Evolutionary conservation across 2,888 invertebrate species (phyloP), one percentile per base, ranked within the genome.

Genomic region (Agriopis leucophaearia): DNA sequence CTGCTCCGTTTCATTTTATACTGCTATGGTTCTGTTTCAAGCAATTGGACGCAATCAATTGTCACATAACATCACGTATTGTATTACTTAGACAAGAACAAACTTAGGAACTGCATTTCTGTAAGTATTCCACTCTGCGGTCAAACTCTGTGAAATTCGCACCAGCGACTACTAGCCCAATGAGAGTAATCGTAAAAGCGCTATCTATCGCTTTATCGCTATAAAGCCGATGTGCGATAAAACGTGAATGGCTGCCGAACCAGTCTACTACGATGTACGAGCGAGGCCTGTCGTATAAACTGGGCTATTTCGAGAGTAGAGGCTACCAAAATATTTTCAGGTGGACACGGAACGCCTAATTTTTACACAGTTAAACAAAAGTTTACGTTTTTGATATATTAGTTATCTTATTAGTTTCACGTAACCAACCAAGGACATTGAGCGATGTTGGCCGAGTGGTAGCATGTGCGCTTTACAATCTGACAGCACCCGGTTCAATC

Each of bases 211-310:
- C 48, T 56, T 48, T 48, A 48, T 36, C 16, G 38, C 15, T 38
- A n/a, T 38, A 54, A 52, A 54, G 51, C 52, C 58, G 52, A 52
- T 52, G 56, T 50, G 56, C 56, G 56, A 50, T 63, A 56, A 63
- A 63, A 63, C 35, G 38, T 10, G 47, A 40, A 40, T 62, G 52
- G 18, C 12, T 15, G 12, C 6, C 8, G 7, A 15, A 8, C 16
- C 15, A 27, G 47, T 16, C 64, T 18, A 45, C 38, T 51, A 8
- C 64, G 42, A 45, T 47, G 27, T 50, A 42, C 35, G 44, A 50
- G 35, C 35, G 44, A 50, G 8, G 16, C 45, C 36, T 15, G 44
- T 48, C 50, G 18, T 18, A 47, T 50, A 48, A 45, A 57, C 36
- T 51, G n/a, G 9, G n/a, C 51, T 12, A 16, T 63, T 48, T 27